Evolutionary conservation across 1,140 invertebrate species (phyloP), one percentile per base, ranked within the genome.

Genomic region (Drosophila pseudoobscura): DNA sequence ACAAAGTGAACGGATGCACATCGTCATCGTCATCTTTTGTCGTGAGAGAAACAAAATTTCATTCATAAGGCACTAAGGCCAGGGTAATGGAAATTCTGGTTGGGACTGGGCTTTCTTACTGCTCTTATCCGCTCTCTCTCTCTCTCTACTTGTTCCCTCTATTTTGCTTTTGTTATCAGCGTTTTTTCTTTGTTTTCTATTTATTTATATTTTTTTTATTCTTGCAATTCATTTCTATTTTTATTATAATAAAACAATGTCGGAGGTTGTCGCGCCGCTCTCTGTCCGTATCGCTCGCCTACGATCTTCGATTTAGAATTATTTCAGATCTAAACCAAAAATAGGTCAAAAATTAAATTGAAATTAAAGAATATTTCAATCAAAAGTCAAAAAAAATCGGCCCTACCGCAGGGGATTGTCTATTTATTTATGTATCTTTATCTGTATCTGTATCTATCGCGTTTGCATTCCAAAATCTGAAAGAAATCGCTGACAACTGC

Each of bases 401-500:
- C 35, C 31, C 52, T 31, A 2, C 31, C 11, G 4, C 29, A 31
- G 41, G 43, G 46, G 35, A 4, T 5, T 39, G 3, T 53, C 15
- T 41, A 44, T 64, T 15, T 66, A 24, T 52, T 11, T 44, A 9
- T 44, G 17, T 17, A 15, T 15, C 17, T 54, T n/a, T n/a, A 3
- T 22, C 22, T 49, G 9, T 44, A 11, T 60, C 6, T 68, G 61
- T 65, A 15, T 15, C 17, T 54, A 53, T 64, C 53, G 64, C 49
- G 43, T n/a, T 35, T 69, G 51, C 65, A 69, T 69, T 69, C 65
- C 20, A 2, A 69, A 69, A 69, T 68, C 65, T 35, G 24, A 49
- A 68, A 69, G 51, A 69, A 69, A 68, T 69, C 63, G 65, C 13
- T 39, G 35, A 39, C 35, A 39, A 39, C 35, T 39, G 11, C 26